Conservation (phyloP, 2,888 invertebrate genomes). For the Candidula unifasciata region DNA sequence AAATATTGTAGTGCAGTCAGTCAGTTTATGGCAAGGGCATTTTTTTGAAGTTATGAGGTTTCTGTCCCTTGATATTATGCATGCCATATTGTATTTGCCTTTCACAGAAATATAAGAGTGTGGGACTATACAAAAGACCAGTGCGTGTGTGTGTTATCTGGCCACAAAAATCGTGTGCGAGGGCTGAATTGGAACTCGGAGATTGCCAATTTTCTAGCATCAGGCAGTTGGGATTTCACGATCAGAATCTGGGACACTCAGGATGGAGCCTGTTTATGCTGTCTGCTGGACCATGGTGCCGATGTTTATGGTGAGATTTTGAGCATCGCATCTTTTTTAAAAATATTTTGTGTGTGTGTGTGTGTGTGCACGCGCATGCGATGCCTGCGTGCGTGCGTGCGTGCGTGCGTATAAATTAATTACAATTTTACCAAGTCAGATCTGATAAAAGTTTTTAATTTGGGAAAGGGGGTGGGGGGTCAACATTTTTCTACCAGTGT, state of each 20-base stretch:
- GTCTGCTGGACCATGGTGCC: conserved; percentile 78
- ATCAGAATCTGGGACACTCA: conserved; percentile 78
- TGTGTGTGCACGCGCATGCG: no score
- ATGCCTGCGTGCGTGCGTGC: no score
- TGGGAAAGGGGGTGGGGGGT: no score
- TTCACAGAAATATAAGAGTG: conserved; percentile 71
- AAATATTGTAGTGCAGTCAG: no score
- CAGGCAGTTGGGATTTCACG: conserved; percentile 79
- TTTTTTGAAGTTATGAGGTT: no score
- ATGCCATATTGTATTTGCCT: conserved; percentile 10
- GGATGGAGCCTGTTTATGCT: conserved; percentile 77
- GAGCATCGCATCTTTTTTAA: not conserved
- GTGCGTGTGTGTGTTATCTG: conserved; percentile 75
- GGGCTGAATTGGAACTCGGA: conserved; percentile 78
- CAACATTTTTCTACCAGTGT: no score
- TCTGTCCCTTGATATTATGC: no score
- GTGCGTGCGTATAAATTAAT: no score
- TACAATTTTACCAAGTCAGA: no score
- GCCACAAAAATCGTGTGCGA: conserved; percentile 77
- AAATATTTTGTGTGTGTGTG: not conserved
- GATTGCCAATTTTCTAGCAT: conserved; percentile 77
- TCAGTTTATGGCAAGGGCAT: no score
- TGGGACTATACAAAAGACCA: conserved; percentile 78
- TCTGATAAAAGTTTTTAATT: no score
- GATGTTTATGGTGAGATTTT: conserved; percentile 78